A percentile compares a stretch with the other conserved stretches of the same genome.
These are phyloP conservation scores for Trinorchestia longiramus DNA, from an alignment of 1,140 invertebrate species.

Conservation along the genomic window DNA sequence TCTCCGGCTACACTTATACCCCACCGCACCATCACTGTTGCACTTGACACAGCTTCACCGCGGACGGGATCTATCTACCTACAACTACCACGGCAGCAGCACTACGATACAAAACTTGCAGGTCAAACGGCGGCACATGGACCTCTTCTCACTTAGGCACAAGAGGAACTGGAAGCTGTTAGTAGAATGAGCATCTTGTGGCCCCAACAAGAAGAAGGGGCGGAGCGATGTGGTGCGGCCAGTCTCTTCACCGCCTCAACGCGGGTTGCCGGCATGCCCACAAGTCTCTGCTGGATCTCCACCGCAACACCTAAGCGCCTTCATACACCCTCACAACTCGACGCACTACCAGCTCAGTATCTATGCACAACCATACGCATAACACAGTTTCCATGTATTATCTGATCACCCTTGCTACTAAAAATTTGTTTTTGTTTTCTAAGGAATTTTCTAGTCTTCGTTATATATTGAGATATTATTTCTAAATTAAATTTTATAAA, in stretches of 20 bases:
- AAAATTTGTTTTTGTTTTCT: not conserved
- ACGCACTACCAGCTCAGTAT: not conserved
- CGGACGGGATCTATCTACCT: conserved; percentile 50
- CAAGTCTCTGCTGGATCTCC: conserved; percentile 8
- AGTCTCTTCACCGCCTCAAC: conserved; percentile 26
- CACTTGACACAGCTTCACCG: conserved; percentile 51
- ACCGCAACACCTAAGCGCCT: conserved; percentile 6
- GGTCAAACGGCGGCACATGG: not conserved
- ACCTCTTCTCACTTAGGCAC: not conserved
- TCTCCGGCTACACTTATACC: conserved; percentile 52
- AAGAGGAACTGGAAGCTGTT: conserved; percentile 42
- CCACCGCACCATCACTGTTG: conserved; percentile 54
- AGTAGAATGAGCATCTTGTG: conserved; percentile 46
- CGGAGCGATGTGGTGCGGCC: conserved; percentile 23
- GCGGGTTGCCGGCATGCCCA: conserved; percentile 22
- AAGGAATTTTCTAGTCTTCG: too few species aligned
- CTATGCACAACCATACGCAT: not conserved
- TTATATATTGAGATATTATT: not conserved
- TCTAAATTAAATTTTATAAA: not conserved
- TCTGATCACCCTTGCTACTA: not conserved
- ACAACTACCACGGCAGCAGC: conserved; percentile 43
- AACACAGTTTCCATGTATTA: not conserved
- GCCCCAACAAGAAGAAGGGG: conserved; percentile 11
- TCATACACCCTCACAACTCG: not conserved
- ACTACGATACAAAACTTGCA: conserved; percentile 2